Evolutionary conservation across 2,113 vertebrate genomes (phyloP), one percentile per base, ranked within the genome.

Genomic region (Poecile atricapillus): DNA sequence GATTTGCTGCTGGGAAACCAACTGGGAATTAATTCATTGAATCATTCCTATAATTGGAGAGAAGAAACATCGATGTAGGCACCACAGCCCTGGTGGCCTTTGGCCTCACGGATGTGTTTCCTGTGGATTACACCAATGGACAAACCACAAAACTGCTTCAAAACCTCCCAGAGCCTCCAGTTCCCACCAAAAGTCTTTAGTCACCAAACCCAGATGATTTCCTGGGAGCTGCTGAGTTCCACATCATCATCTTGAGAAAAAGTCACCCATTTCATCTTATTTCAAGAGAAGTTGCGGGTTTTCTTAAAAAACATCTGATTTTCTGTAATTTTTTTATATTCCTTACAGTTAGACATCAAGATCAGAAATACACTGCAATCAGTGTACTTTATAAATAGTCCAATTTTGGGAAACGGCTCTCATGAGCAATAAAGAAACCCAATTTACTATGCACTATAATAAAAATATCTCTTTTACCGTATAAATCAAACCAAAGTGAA

Each of bases 361-460:
- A 87, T 89, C 27, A 44, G 83, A 87, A 95, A 84, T 53, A 62
- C 87, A 46, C 2, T 31, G 83, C 89, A 94, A 95, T 96, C 95
- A 96, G 81, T 30, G 81, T 17, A 37, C 77, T 71, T 21, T 44
- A 92, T 94, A 97, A 97, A 96, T 93, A 95, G 91, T 90, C 91
- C 95, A 80, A 89, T 97, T 97, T 97, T 87, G 83, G 89, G 28
- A 92, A 97, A 96, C 64, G 63, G 95, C 86, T 92, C 94, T 97
- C 95, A 94, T 47, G 93, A 95, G 94, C 95, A 94, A 95, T 96
- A 96, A 95, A 95, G 86, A 94, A 97, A 90, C 91, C 91, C 64
- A 95, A 90, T 95, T 96, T 94, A 86, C 89, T 90, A 37, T 46
- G 92, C 70, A 4, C 92, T 58, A 9, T 90, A 94, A 96, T 96